phyloP scores from a whole-genome alignment of 2,113 vertebrate genomes.

The Isurus oxyrinchus region DNA sequence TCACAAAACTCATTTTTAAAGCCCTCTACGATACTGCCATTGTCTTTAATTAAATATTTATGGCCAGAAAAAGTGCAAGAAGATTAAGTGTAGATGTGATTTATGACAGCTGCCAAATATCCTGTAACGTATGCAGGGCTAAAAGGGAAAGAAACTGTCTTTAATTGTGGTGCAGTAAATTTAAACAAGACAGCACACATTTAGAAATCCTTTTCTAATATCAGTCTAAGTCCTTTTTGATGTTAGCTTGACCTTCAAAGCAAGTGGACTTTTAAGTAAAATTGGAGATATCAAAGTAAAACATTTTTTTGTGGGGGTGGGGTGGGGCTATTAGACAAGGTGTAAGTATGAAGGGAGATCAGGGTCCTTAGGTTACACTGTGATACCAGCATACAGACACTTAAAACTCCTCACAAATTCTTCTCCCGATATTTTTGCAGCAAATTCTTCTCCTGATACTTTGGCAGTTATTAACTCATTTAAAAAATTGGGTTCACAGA shows the following conservation, averaged over 20 bases:
- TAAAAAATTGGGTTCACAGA: not conserved
- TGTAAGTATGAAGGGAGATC: not conserved
- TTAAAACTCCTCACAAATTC: not conserved
- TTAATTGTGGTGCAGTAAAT: slow-evolving; percentile 26
- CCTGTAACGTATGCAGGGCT: not conserved
- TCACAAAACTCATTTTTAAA: slow-evolving; percentile 32
- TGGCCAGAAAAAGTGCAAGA: slow-evolving; percentile 18
- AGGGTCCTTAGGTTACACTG: not conserved
- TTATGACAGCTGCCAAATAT: slow-evolving; percentile 35
- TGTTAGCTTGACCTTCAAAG: not conserved
- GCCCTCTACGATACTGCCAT: not conserved
- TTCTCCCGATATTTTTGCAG: too few relatives aligned
- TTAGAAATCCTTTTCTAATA: slow-evolving; percentile 1
- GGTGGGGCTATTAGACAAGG: not conserved
- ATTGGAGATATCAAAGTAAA: not conserved
- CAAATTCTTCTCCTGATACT: not conserved
- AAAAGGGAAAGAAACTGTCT: slow-evolving; percentile 32
- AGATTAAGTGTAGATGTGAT: slow-evolving; percentile 31
- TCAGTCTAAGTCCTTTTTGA: not conserved
- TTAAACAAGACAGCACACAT: slow-evolving; percentile 33
- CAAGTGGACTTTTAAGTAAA: not conserved
- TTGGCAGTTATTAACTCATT: not conserved
- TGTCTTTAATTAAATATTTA: slow-evolving; percentile 36
- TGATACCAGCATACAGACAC: not conserved
- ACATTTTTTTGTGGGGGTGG: not conserved